A percentile compares a stretch with the other conserved stretches of the same genome.
phyloP scores from a whole-genome alignment of 1,140 invertebrate genomes.

The Drosophila novamexicana region DNA sequence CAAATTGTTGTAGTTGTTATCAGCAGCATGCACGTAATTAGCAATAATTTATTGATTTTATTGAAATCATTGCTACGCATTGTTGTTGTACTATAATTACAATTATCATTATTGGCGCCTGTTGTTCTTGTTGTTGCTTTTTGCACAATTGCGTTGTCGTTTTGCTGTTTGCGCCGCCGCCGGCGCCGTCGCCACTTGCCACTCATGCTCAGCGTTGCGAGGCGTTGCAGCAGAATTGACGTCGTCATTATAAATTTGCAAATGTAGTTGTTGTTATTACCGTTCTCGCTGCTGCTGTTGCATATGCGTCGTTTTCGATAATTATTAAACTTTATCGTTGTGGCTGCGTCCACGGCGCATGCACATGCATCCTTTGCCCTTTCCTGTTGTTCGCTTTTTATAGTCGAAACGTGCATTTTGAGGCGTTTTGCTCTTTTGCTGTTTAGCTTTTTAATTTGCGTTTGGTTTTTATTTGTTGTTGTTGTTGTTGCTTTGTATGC shows the following conservation, averaged over 20 bases:
- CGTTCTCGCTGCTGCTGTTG: constrained; percentile 21
- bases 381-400: constrained; percentile 52
- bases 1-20: constrained; percentile 80
- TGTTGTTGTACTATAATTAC: constrained; percentile 70
- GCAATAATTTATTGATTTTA: constrained; percentile 83
- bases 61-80: constrained; percentile 67
- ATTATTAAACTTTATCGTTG: constrained; percentile 46
- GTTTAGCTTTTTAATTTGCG: constrained; percentile 29
- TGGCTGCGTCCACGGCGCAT: constrained; percentile 12
- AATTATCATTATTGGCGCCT: constrained; percentile 68
- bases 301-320: constrained; percentile 48
- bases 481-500: constrained; percentile 33
- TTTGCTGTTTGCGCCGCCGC: constrained; percentile 51
- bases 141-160: constrained; percentile 28
- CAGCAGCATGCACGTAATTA: constrained; percentile 80
- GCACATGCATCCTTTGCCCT: constrained; percentile 36
- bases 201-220: constrained; percentile 57
- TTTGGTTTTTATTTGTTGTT: neutral
- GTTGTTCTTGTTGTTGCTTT: constrained; percentile 26
- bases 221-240: constrained; percentile 44
- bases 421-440: constrained; percentile 28
- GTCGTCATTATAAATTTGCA: constrained; percentile 67
- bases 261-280: constrained; percentile 47
- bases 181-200: constrained; percentile 69
- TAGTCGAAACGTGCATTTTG: constrained; percentile 76